Evolutionary conservation across 1,140 invertebrate species (phyloP), one percentile per base, ranked within the genome.

Genomic region (Drosophila triauraria): DNA sequence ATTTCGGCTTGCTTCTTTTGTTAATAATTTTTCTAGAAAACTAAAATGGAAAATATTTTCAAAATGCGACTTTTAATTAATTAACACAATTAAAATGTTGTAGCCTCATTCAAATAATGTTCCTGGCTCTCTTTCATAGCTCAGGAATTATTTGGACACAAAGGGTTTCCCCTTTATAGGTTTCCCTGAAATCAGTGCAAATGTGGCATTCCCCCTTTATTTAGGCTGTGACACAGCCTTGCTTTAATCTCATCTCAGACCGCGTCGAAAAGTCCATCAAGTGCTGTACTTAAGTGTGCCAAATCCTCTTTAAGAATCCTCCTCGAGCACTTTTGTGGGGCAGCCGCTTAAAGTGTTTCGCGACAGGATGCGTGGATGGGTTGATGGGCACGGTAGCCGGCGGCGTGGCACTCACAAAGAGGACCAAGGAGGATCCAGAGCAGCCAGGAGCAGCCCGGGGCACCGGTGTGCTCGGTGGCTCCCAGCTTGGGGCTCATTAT

Each of bases 401-500:
- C 53, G 53, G 47, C 56, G 32, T 42, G 46, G 23, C 30, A 32
- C 23, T 43, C 27, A 42, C 46, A 75, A 57, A 54, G 48, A 69
- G 60, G 48, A 54, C 32, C 32, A 54, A 38, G 46, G 44, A 47
- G 48, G 7, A 63, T 35, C 50, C 35, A 56, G 30, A 70, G 17
- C 51, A 13, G 20, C 20, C 20, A 20, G 27, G 6, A 30, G 4
- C 27, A 30, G n/a, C 35, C 40, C 27, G 35, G 17, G 40, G 38
- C 58, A 63, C 30, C 46, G 57, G 44, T 68, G 63, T 60, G 47
- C 20, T 25, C 20, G 43, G 25, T 58, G 70, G 70, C 40, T 58
- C 53, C 74, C 75, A 9, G 74, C 75, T 77, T 67, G 53, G 63
- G 75, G 75, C 75, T 77, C 74, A 68, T 68, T 68, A 77, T 77